phyloP scores from a whole-genome alignment of 2,888 invertebrate genomes.

The Drosophila fungiperda region DNA sequence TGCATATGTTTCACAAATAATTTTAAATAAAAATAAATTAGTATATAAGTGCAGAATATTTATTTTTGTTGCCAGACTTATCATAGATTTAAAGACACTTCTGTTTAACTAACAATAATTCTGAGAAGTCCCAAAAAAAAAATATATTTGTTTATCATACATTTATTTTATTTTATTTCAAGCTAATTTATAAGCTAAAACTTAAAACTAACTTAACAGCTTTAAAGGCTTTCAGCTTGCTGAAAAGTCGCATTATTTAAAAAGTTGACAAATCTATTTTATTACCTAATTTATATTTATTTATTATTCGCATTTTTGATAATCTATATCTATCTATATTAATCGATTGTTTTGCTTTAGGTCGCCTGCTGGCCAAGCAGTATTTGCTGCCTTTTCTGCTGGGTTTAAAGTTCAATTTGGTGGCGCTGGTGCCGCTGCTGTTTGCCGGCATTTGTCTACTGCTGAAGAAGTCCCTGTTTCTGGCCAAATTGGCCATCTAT shows the following conservation, averaged over 20 bases:
- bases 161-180: not conserved
- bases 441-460: conserved; percentile 90
- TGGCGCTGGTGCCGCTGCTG: conserved; percentile 90
- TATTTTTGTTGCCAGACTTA: not conserved
- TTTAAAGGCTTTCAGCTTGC: not conserved
- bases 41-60: not conserved
- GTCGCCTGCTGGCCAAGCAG: conserved; percentile 89
- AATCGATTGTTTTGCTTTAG: conserved; percentile 83
- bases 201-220: not conserved
- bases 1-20: not conserved
- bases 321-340: not conserved
- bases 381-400: conserved; percentile 91
- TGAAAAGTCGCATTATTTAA: not conserved
- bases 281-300: too few relatives aligned
- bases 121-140: not conserved
- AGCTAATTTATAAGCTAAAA: not conserved
- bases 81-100: not conserved
- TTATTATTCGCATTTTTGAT: not conserved
- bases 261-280: not conserved
- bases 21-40: not conserved
- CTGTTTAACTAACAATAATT: not conserved
- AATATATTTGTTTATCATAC: not conserved
- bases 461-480: conserved; percentile 91
- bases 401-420: conserved; percentile 92
- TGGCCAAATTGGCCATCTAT: conserved; percentile 91